These are phyloP conservation scores for Eulemur rubriventer DNA, from an alignment of 2,797 vertebrate genomes.

Conservation along the genomic window DNA sequence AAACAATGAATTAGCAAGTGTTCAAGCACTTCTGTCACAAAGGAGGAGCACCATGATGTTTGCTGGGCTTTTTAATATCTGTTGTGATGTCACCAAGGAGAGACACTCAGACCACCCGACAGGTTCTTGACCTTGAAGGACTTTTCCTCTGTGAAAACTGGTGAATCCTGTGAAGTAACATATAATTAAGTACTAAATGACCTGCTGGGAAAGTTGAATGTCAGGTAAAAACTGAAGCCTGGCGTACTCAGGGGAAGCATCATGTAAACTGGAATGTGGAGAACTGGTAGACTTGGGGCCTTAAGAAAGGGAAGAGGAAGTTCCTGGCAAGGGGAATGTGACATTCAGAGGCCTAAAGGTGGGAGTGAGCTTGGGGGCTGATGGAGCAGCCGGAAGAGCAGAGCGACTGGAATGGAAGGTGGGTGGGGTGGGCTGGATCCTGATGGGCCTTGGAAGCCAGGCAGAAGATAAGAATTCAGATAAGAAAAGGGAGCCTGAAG, in stretches of 20 bases:
- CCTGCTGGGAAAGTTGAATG: not conserved
- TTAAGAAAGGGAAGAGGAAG: not conserved
- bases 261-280: not conserved
- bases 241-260: not conserved
- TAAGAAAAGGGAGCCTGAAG: not conserved
- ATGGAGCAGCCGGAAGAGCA: not conserved
- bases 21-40: not conserved
- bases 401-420: not conserved
- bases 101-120: not conserved
- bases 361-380: not conserved
- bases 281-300: not conserved
- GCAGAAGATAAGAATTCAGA: not conserved
- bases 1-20: not conserved
- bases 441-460: not conserved
- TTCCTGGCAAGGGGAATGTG: not conserved
- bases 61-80: not conserved
- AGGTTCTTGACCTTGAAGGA: not conserved
- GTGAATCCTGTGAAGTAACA: not conserved
- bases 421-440: not conserved
- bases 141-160: not conserved
- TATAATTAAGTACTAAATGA: not conserved
- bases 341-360: not conserved
- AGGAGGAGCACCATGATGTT: not conserved
- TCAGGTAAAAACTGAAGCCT: conserved; percentile 2
- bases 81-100: not conserved